Base-by-base conservation (phyloP, 2,888 invertebrate genomes). In the Dexiosoma caninum region DNA sequence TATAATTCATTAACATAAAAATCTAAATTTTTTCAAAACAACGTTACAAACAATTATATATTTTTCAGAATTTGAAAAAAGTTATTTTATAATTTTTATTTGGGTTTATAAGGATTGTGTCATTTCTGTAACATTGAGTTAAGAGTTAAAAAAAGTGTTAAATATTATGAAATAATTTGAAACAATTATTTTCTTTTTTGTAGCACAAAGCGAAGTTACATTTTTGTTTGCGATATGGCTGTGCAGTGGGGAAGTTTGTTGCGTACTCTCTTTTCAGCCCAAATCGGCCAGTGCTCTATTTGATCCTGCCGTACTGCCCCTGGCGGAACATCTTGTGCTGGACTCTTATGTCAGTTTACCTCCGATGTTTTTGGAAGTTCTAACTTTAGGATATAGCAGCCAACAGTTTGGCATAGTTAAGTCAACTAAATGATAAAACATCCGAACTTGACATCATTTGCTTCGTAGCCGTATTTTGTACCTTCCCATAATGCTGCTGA, bases 281-380 rank as follows among this genome's bases (percentile, higher is more conserved):
- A 44, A 23, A 16, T 27, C 27, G 78, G 76, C 76, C 64, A 74
- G 32, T 81, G 64, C 4, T 72, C 76, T 32, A 69, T 69, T 72
- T 78, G 69, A 66, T 72, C 72, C 59, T 75, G 72, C 7, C 71
- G 60, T 21, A 79, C 60, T 21, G 53, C 74, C 51, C 51, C 27
- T 71, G 74, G 74, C 14, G 75, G 72, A 9, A 75, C 27, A 69
- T 75, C 59, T 59, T 82, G 80, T 23, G 76, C 69, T 35, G 72
- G 74, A 14, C 76, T 57, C 51, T 64, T 72, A 30, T 37, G 64
- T 44, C 72, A 80, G 4, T 21, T 55, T 46, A 30, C 46, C 60
- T n/a, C 10, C 27, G 19, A 16, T 42, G 27, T 70, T 30, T 40
- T 42, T 60, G 10, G 46, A 57, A 30, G 44, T 60, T 21, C 32